These are phyloP conservation scores for Andrena bucephala DNA, from an alignment of 2,888 invertebrate species.

Conservation along the genomic window DNA sequence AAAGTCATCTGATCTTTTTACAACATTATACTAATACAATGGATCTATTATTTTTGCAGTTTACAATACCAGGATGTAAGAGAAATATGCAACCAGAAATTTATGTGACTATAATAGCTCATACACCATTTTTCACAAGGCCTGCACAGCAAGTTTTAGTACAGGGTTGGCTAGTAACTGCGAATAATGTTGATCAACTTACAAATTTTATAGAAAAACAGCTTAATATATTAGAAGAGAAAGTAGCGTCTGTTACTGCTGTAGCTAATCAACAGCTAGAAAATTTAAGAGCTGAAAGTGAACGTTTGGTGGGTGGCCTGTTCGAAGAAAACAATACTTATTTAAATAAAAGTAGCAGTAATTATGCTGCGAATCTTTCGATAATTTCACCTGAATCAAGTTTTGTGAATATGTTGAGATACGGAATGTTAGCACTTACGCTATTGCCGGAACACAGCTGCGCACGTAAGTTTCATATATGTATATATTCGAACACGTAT, in stretches of 20 bases:
- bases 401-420: constrained; percentile 91
- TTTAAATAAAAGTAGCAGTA: constrained; percentile 83
- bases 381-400: constrained; percentile 89
- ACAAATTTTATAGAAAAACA: constrained; percentile 87
- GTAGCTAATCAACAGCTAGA: constrained; percentile 87
- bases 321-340: constrained; percentile 85
- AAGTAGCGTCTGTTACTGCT: constrained; percentile 87
- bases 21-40: neutral
- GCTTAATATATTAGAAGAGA: constrained; percentile 87
- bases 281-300: constrained; percentile 86
- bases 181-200: constrained; percentile 87
- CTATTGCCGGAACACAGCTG: constrained; percentile 91
- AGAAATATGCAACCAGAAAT: constrained; percentile 89
- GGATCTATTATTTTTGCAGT: constrained; percentile 84
- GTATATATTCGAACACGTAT: neutral
- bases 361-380: constrained; percentile 85
- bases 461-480: constrained; percentile 87
- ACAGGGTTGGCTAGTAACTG: constrained; percentile 89
- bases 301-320: constrained; percentile 86
- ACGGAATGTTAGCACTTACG: constrained; percentile 91
- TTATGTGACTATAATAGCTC: constrained; percentile 91
- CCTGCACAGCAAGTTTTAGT: constrained; percentile 90
- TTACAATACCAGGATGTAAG: constrained; percentile 89
- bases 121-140: constrained; percentile 90
- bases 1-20: too few relatives aligned